Evolutionary conservation across 2,888 invertebrate genomes (phyloP).

Genomic region (Trachelus tabidus): DNA sequence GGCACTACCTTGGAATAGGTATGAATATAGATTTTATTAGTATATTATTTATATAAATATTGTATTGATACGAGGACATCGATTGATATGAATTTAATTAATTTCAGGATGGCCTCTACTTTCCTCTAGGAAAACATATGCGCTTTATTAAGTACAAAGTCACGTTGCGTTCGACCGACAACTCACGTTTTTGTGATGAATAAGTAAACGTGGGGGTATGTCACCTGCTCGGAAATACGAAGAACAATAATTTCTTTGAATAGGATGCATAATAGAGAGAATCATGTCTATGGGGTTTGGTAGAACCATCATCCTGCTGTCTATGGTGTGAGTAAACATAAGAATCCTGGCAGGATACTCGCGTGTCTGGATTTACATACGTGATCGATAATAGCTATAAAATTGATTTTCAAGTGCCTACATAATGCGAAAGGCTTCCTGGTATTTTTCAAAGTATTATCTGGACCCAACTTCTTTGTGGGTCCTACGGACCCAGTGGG

Average conservation of each 20-base stretch:
- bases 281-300: neutral
- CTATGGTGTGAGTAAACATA: slow-evolving; percentile 23
- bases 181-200: neutral
- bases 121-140: neutral
- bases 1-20: neutral
- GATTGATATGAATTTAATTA: neutral
- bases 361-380: slow-evolving; percentile 18
- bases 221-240: neutral
- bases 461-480: neutral
- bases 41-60: neutral
- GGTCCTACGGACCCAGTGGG: neutral
- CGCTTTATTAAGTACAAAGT: neutral
- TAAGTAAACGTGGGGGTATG: neutral
- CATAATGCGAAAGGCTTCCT: neutral
- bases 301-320: neutral
- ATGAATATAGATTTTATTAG: neutral
- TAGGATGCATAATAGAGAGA: slow-evolving; percentile 23
- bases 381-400: neutral
- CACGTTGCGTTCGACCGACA: neutral
- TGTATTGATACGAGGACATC: neutral
- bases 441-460: neutral
- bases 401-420: neutral
- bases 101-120: neutral
- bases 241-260: slow-evolving; percentile 15
- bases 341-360: slow-evolving; percentile 12